Base-by-base conservation (phyloP, 2,888 invertebrate species). In the Drosophila borborema region DNA sequence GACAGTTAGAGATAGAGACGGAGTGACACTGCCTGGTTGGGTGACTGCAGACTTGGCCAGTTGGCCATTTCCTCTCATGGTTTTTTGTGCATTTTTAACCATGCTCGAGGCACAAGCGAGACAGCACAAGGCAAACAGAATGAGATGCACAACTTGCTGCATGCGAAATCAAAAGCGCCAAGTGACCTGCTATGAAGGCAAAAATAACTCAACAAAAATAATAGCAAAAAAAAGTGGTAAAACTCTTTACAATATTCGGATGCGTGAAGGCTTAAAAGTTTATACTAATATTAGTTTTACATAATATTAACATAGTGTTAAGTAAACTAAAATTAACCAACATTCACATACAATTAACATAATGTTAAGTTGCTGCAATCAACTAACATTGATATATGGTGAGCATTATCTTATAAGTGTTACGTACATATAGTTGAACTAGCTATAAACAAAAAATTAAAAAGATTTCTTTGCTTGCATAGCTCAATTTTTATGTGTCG, bases 81-180 rank as follows among this genome's bases (percentile, higher is more conserved):
- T 16, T 63, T 66, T 55, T 36, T 36, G 48, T 67, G 67, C 56
- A 67, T 65, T 81, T 82, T 72, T 60, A 84, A 73, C 51, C 45
- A 43, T 56, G 16, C 38, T 38, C 16, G 43, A 20, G 45, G 61
- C 60, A 31, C 3, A 2, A 36, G 20, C 20, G 58, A 36, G 60
- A 49, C 28, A 34, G 54, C 23, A 7, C 18, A 14, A 10, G 58
- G 36, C 46, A 46, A 36, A 60, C 28, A 18, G 56, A 72, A 64
- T 68, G 72, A 62, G 64, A 72, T 54, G 45, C 62, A 49, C n/a
- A 63, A 49, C 63, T 63, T 49, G 60, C 18, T 54, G 65, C 70
- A 77, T 73, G 55, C 46, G 58, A 31, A 63, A 77, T 69, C 69
- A 58, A 73, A 60, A 69, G 51, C 40, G 6, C 49, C 56, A 41